phyloP scores from a whole-genome alignment of 2,888 invertebrate genomes.

The Osedax frankpressi region DNA sequence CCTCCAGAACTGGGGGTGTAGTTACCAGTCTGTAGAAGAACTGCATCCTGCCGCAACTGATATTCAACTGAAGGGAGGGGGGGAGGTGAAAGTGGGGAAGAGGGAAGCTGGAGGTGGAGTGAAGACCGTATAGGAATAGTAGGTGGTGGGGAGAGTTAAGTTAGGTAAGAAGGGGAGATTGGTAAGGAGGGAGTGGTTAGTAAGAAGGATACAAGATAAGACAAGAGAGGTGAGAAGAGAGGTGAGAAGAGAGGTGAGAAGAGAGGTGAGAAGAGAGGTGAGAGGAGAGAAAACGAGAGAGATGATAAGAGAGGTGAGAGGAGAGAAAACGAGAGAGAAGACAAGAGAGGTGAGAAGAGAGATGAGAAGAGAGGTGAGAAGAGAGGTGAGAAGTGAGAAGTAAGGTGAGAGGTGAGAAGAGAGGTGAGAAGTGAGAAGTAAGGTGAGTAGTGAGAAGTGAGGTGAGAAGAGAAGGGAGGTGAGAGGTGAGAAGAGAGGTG shows the following conservation, averaged over 20 bases:
- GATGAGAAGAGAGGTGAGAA: background rate
- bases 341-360: no score
- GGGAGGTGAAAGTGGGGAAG: background rate
- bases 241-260: background rate
- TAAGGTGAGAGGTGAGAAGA: no score
- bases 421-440: background rate
- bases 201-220: background rate
- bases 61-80: constrained; percentile 59
- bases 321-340: no score
- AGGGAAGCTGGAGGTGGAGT: background rate
- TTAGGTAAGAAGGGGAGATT: background rate
- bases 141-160: background rate
- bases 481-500: no score
- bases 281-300: background rate
- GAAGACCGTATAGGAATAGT: no score
- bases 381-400: background rate
- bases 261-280: background rate
- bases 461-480: no score
- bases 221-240: background rate
- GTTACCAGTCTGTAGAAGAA: constrained; percentile 56
- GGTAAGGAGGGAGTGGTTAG: background rate
- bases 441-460: no score
- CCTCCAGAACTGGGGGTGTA: constrained; percentile 44
- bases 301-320: no score
- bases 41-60: constrained; percentile 64